Percentiles rank a stretch among this genome's conserved stretches.
Conservation (phyloP, 2,113 vertebrate genomes). For the Xiphophorus couchianus region DNA sequence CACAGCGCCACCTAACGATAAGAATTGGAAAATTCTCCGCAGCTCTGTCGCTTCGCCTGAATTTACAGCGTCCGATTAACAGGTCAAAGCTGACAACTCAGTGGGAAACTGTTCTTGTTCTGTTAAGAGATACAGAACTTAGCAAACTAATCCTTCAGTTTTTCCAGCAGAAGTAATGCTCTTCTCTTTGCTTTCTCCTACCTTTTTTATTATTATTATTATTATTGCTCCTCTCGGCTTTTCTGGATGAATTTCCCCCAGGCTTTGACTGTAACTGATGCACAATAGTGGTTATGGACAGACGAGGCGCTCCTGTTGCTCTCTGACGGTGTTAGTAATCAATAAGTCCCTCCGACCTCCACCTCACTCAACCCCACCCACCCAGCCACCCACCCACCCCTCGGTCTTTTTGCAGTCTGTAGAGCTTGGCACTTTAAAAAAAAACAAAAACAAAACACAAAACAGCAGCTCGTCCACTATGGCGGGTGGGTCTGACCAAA, state of each 20-base stretch:
- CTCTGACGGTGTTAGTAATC: conserved; percentile 54
- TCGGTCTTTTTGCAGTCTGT: conserved; percentile 74
- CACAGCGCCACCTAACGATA: conserved; percentile 9
- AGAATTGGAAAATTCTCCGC: conserved; percentile 37
- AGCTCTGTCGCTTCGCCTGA: conserved; percentile 49
- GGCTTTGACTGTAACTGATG: conserved; percentile 47
- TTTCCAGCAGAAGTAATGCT: conserved; percentile 33
- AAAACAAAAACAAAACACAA: conserved; percentile 49
- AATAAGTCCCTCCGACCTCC: conserved; percentile 60
- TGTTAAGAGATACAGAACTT: conserved; percentile 8
- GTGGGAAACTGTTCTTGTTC: background rate
- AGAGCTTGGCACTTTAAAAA: conserved; percentile 83
- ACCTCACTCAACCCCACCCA: conserved; percentile 60
- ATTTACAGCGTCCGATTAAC: conserved; percentile 57
- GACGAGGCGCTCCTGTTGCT: conserved; percentile 60
- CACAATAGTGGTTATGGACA: conserved; percentile 65
- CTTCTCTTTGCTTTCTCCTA: conserved; percentile 32
- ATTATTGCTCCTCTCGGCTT: conserved; percentile 38
- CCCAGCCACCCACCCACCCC: conserved; percentile 46
- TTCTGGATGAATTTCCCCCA: background rate
- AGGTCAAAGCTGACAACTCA: conserved; percentile 80
- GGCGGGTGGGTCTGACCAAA: conserved; percentile 81
- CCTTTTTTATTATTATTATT: background rate
- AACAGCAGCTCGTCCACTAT: conserved; percentile 72
- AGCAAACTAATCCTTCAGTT: conserved; percentile 46